A percentile compares a stretch with the other conserved stretches of the same genome.
Evolutionary conservation across 2,888 invertebrate genomes (phyloP).

Genomic region (Cataglyphis livida): DNA sequence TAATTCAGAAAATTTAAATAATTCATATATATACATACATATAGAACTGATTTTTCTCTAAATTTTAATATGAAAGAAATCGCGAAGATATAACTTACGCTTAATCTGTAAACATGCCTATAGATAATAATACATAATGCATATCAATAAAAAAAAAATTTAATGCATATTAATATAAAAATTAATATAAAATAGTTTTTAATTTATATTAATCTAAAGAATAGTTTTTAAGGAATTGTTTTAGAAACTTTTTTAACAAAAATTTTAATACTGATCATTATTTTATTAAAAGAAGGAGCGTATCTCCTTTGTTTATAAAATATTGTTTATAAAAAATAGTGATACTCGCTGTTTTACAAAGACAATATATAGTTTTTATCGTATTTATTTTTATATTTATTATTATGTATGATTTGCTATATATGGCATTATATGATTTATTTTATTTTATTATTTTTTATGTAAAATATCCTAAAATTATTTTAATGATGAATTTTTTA

Average conservation of each 20-base stretch:
- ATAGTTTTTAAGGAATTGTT: not conserved
- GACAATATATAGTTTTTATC: not conserved
- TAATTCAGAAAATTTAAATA: not conserved
- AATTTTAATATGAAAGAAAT: not conserved
- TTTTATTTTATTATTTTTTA: not conserved
- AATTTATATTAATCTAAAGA: not conserved
- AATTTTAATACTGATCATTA: not conserved
- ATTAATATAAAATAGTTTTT: not conserved
- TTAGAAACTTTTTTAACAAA: not conserved
- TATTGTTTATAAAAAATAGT: not conserved
- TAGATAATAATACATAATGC: not conserved
- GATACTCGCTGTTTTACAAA: not conserved
- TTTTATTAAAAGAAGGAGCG: not conserved
- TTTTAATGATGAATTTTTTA: not conserved
- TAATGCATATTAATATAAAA: not conserved
- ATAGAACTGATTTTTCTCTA: not conserved
- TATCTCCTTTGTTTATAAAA: not conserved
- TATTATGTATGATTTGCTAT: not conserved
- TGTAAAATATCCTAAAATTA: not conserved
- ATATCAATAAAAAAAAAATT: not conserved
- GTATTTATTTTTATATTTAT: not conserved
- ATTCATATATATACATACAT: not conserved
- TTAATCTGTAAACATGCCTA: not conserved
- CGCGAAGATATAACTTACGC: not conserved
- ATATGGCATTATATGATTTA: not conserved